A percentile compares a stretch with the other conserved stretches of the same genome.
Evolutionary conservation across 2,888 invertebrate species (phyloP).

Genomic region (Chironomus riparius): DNA sequence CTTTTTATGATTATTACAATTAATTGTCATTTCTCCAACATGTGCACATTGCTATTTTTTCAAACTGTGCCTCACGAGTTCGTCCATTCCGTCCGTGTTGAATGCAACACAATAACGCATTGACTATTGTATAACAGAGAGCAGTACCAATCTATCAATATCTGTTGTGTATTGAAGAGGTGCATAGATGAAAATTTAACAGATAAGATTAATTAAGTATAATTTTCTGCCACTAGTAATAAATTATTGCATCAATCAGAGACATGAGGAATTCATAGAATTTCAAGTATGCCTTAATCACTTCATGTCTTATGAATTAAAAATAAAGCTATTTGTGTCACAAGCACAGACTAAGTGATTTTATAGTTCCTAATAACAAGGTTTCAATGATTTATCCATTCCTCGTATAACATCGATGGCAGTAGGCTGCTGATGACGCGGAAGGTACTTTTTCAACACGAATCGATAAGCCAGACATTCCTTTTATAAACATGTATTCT

Average conservation of each 20-base stretch:
- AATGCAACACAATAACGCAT: too few relatives aligned
- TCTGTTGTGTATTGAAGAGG: background rate
- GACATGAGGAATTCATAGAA: background rate
- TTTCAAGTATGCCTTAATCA: background rate
- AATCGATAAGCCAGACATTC: slow-evolving; percentile 71
- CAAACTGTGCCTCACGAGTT: too few relatives aligned
- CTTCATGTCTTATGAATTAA: background rate
- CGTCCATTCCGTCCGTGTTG: too few relatives aligned
- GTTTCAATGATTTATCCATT: background rate
- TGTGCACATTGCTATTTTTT: too few relatives aligned
- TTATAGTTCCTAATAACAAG: background rate
- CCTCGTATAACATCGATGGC: slow-evolving; percentile 4
- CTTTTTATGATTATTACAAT: too few relatives aligned
- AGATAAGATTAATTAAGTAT: slow-evolving; percentile 1
- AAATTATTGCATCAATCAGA: background rate
- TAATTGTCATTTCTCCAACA: too few relatives aligned
- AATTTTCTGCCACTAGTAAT: slow-evolving; percentile 1
- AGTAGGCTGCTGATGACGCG: background rate
- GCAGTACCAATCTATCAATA: background rate
- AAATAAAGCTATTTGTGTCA: background rate
- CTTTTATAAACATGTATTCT: slow-evolving; percentile 69
- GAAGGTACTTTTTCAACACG: background rate
- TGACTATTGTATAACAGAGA: background rate
- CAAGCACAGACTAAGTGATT: background rate
- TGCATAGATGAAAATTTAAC: background rate